These are phyloP conservation scores for Atherinosoma microstoma DNA, from an alignment of 2,797 vertebrate species.

Conservation along the genomic window DNA sequence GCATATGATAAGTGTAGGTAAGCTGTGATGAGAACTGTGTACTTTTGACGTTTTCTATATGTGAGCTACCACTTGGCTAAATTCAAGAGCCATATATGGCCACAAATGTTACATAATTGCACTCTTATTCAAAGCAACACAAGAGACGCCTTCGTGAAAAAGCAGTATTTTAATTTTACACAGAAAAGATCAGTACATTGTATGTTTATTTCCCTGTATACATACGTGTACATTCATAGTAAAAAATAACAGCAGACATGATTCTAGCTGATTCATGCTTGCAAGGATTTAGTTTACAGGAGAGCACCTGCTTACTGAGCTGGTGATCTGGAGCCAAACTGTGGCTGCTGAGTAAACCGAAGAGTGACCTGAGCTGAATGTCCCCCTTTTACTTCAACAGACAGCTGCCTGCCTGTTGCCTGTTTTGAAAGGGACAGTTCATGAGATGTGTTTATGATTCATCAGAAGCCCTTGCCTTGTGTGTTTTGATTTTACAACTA, in stretches of 20 bases:
- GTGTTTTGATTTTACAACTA: not conserved
- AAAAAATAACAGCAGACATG: constrained; percentile 19
- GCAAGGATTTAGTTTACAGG: constrained; percentile 18
- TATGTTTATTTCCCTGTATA: constrained; percentile 15
- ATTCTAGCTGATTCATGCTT: constrained; percentile 3
- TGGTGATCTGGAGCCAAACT: constrained; percentile 25
- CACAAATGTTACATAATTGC: not conserved
- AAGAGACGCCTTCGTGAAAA: constrained; percentile 27
- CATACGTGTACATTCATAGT: constrained; percentile 27
- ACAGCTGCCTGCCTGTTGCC: constrained; percentile 11
- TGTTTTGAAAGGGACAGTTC: constrained; percentile 27
- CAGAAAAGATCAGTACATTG: constrained; percentile 23
- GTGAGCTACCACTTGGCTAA: not conserved
- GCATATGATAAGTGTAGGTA: too few relatives aligned
- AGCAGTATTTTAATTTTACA: constrained; percentile 44
- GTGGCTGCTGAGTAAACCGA: constrained; percentile 30
- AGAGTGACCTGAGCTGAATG: constrained; percentile 8
- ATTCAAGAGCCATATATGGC: not conserved
- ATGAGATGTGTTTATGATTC: not conserved
- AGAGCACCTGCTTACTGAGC: constrained; percentile 13
- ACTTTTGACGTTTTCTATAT: not conserved
- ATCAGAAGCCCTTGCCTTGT: not conserved
- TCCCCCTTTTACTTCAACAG: constrained; percentile 8
- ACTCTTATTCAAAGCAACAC: constrained; percentile 13
- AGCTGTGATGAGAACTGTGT: not conserved